Base-by-base conservation (phyloP, 2,888 invertebrate genomes). In the Sphinx pinastri region DNA sequence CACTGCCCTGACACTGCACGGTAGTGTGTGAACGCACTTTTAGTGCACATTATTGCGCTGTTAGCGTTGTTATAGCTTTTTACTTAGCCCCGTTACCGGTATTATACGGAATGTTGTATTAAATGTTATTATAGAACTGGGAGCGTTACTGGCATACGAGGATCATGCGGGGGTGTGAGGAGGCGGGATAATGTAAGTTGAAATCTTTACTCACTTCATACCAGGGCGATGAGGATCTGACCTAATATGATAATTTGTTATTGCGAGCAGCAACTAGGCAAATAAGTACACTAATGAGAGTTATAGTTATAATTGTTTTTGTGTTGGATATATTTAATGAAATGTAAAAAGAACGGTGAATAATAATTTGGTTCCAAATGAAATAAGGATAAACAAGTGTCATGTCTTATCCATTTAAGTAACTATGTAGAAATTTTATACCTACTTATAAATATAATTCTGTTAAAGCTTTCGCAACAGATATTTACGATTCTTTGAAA, bases 61-160 rank as follows among this genome's bases (percentile, higher is more conserved):
- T 60, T 60, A 60, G 38, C 45, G 14, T 60, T 60, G 60, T 60
- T 60, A 60, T 60, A 10, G 60, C 60, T 60, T 60, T 60, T 60
- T 60, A 45, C 60, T 60, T 60, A 45, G 60, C 60, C 5, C 60
- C 60, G 14, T 60, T 60, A 11, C n/a, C 10, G 45, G 60, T 25
- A 57, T 60, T 60, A 38, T 45, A 45, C 45, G 60, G n/a, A 60
- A 60, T 52, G 52, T 38, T 51, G 12, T 51, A 51, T 51, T 51
- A 51, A 51, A 51, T 57, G 19, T 60, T 60, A 60, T 45, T 45
- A 60, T 45, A 38, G n/a, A 45, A 38, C 60, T n/a, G 60, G 60
- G 60, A 60, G n/a, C 60, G n/a, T n/a, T 45, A 7, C 45, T n/a
- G 45, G 38, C 45, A 45, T 16, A 60, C 60, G 45, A 10, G 60